Base-by-base conservation (phyloP, 2,888 invertebrate genomes). In the Cloeon dipterum region DNA sequence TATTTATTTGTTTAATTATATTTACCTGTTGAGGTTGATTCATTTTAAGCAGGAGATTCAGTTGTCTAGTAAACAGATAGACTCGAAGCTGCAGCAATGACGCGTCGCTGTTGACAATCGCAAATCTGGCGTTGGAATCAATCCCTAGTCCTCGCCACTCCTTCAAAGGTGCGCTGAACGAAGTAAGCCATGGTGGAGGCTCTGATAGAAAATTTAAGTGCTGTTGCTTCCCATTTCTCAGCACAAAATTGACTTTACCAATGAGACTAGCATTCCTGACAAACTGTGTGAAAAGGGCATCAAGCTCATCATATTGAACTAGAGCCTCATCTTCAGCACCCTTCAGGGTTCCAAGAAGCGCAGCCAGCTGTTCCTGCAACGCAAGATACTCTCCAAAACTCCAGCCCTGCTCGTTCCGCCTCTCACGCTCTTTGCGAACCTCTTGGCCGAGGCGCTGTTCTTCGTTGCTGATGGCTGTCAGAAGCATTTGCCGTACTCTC, bases 221-320 rank as follows among this genome's bases (percentile, higher is more conserved):
- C 13, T n/a, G 25, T 34, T 13, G n/a, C 10, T 10, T 32, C 18
- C n/a, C 3, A 13, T 11, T 18, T 11, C 8, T 34, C 4, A 19
- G 19, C 3, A 39, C 16, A 39, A 38, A 36, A 35, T 18, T 14
- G 35, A 35, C 19, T 33, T 20, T 34, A 66, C 69, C 68, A 42
- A 83, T 78, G 44, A 81, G 70, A 50, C 81, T 78, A n/a, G 86
- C 82, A 60, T 91, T 91, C 45, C 88, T 74, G 38, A 94, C 77
- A 60, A 91, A 93, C 61, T 94, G 93, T 2, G 91, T 88, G 56
- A 94, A 91, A 46, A 94, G 67, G 35, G 91, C 93, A 61, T 94
- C 93, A 50, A 96, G 62, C 59, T 94, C 94, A 54, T 94, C 94
- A 55, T 93, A 96, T 52, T 94, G 94, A 38, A 94, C 82, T 45